A percentile compares a stretch with the other conserved stretches of the same genome.
These are phyloP conservation scores for Eustalomyia histrio DNA, from an alignment of 2,888 invertebrate genomes.

Conservation along the genomic window DNA sequence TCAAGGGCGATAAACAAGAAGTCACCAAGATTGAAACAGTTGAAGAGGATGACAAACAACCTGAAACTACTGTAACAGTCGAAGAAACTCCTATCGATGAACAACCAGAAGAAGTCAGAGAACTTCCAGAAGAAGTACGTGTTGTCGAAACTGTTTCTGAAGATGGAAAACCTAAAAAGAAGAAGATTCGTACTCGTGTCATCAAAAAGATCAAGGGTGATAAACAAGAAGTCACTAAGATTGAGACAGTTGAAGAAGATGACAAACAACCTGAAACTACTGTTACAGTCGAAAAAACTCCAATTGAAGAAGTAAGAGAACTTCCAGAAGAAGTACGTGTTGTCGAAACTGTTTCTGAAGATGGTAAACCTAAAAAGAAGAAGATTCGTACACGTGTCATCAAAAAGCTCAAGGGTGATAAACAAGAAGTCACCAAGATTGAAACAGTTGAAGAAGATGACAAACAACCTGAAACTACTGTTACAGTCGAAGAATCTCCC, in stretches of 20 bases:
- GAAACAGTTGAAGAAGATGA: conserved; percentile 44
- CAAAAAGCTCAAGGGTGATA: conserved; percentile 68
- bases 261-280: conserved; percentile 72
- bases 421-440: conserved; percentile 42
- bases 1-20: conserved; percentile 64
- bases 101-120: conserved; percentile 6
- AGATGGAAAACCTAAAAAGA: conserved; percentile 42
- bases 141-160: conserved; percentile 37
- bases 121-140: conserved; percentile 39
- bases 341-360: conserved; percentile 66
- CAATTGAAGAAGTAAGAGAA: conserved; percentile 68
- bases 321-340: conserved; percentile 74
- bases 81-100: conserved; percentile 18
- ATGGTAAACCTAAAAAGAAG: conserved; percentile 75
- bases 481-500: conserved; percentile 34
- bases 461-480: conserved; percentile 44
- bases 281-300: conserved; percentile 68
- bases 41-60: conserved; percentile 44
- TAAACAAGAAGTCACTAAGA: conserved; percentile 70
- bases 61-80: conserved; percentile 41
- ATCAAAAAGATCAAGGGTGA: conserved; percentile 47
- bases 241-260: conserved; percentile 69
- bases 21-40: conserved; percentile 48
- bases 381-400: conserved; percentile 68
- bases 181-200: conserved; percentile 35